Base-by-base conservation (phyloP, 2,113 vertebrate species). In the Heterocephalus glaber region DNA sequence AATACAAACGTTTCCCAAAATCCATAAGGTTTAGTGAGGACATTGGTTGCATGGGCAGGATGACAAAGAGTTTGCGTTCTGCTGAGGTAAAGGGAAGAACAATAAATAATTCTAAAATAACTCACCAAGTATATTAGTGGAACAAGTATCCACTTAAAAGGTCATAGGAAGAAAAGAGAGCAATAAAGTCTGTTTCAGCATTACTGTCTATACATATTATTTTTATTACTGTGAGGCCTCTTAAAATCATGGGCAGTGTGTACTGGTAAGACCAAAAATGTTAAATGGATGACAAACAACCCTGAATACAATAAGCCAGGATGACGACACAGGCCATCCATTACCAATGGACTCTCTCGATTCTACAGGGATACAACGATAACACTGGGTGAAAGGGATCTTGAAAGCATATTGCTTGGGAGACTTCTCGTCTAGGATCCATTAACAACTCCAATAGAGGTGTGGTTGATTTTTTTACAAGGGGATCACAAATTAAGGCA, bases 61-160 rank as follows among this genome's bases (percentile, higher is more conserved):
- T 28, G 66, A 86, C 35, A 74, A 88, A 86, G 83, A 87, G 28
- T 47, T 63, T 82, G 4, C 60, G 38, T 92, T 83, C 41, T 28
- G 54, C 30, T 66, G 12, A 87, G 5, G 12, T 33, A 66, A 74
- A 84, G 33, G n/a, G 56, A 77, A 95, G 33, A 68, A 79, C 63
- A 80, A 19, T 52, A 91, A 80, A 19, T 52, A 91, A 96, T 88
- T 80, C 60, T 87, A 93, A 95, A 86, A 90, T 68, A 95, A 83
- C 2, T 52, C 44, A 84, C 9, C 16, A 65, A 77, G 41, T 68
- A 89, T 26, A 77, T 86, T 72, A 93, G 60, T 16, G 7, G 61
- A 81, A 26, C 66, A 95, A 83, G n/a, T 74, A 80, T 54, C 84
- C 89, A 92, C 38, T 94, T 65, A 90, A 84, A 94, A 96, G 44